Base-by-base conservation (phyloP, 2,113 vertebrate genomes). In the Athene cunicularia region DNA sequence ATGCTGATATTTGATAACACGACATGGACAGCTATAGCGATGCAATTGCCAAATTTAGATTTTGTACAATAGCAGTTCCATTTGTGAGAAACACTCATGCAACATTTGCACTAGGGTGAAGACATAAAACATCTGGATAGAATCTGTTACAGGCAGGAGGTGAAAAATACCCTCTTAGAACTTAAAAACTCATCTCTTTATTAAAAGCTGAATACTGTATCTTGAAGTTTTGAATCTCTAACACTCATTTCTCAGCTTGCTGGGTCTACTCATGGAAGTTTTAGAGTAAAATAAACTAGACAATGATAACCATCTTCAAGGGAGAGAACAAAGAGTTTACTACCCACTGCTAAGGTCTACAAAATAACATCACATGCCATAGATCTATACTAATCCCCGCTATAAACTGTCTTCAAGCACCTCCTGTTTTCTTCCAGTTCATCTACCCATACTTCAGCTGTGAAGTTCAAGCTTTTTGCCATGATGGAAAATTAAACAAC, bases 21-120 rank as follows among this genome's bases (percentile, higher is more conserved):
- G 52, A 33, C 74, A 74, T 55, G 83, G 67, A 72, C 62, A 82
- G 37, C 56, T 91, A 86, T 14, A 64, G 49, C n/a, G 47, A 96
- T 37, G 59, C 70, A 93, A 91, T 91, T 81, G n/a, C 86, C 73
- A 82, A 89, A 93, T 92, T 97, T 93, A 96, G 95, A 92, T 94
- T 91, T 93, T 97, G 82, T 87, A 97, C 88, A 93, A 86, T 63
- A 96, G 45, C 62, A 15, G 37, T 86, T 97, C 95, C 12, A 63
- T 87, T 91, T 70, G 59, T 82, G 60, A 95, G 86, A 97, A 90
- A 92, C 14, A 43, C 90, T 97, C 80, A 74, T 92, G 88, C 67
- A 96, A 88, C 80, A 60, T 89, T 97, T 97, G 56, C 88, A 91
- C 7, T 86, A 18, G 52, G 75, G 49, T 74, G 97, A 87, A 96